Base-by-base conservation (phyloP, 2,888 invertebrate species). In the Serripes groenlandicus region DNA sequence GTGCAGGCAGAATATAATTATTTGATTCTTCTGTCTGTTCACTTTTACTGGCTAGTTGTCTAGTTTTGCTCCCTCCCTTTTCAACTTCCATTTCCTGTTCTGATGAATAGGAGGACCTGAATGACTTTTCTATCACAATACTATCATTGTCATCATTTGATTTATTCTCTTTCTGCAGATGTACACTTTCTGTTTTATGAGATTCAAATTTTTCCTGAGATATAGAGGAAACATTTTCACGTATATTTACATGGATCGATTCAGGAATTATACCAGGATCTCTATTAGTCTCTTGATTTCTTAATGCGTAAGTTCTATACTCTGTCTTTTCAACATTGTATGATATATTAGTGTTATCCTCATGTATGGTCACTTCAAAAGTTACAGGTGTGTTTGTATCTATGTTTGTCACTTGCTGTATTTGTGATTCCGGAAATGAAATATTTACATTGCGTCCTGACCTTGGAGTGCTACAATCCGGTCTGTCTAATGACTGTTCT, bases 241-340 rank as follows among this genome's bases (percentile, higher is more conserved):
- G 90, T 30, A 91, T 68, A 70, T 89, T 89, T 35, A 92, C 88
- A 68, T 91, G 88, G 37, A 92, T 91, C 37, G 85, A 90, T 60
- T 92, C 90, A 28, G 92, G 92, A 72, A 88, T 76, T 1, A 77
- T 81, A 32, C 78, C 78, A 32, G 81, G 81, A 32, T 84, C 83
- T 71, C 56, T 56, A 58, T 69, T 49, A 32, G 56, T 15, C 64
- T 54, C 81, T 68, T 81, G 85, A 75, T 83, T 88, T 75, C 83
- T 75, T 26, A 91, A 56, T 11, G 90, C 75, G 72, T 89, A 89
- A 21, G 91, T 90, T 71, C 88, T 91, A 75, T 91, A 90, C 72
- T 92, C 92, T 54, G 91, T 91, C 49, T 89, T 91, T 42, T 89
- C 91, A 35, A 92, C 90, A 89, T 91, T 92, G 71, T 92, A 92